phyloP scores from a whole-genome alignment of 2,113 vertebrate species.

The Ellobius talpinus region DNA sequence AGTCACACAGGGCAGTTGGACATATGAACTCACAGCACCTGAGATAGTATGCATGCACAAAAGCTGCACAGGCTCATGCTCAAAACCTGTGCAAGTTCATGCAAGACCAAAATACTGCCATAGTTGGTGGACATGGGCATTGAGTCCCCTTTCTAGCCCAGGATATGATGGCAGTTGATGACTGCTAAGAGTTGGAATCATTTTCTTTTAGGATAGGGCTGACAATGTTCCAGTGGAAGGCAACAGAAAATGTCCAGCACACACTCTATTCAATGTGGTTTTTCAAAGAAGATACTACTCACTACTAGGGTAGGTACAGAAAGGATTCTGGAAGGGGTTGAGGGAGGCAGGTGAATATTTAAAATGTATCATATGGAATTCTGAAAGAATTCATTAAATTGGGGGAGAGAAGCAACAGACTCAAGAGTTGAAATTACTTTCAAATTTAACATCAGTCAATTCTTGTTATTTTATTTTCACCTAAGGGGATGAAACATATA shows the following conservation, averaged over 20 bases:
- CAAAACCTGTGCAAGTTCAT: background rate
- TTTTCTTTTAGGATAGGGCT: background rate
- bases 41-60: background rate
- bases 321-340: background rate
- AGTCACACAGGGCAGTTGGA: background rate
- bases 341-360: background rate
- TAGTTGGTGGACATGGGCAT: background rate
- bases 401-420: background rate
- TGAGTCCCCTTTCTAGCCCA: background rate
- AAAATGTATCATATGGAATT: background rate
- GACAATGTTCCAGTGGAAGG: background rate
- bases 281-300: background rate
- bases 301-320: accelerated
- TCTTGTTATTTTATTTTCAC: background rate
- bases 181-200: too few relatives aligned
- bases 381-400: background rate
- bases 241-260: background rate
- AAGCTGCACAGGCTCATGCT: background rate
- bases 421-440: background rate
- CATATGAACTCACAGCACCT: background rate
- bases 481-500: background rate
- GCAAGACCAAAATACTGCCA: background rate
- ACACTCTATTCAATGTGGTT: background rate
- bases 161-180: background rate
- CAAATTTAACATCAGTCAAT: background rate